A percentile compares a stretch with the other conserved stretches of the same genome.
These are phyloP conservation scores for Pristionchus exspectatus DNA, from an alignment of 2,888 invertebrate species.

Conservation along the genomic window DNA sequence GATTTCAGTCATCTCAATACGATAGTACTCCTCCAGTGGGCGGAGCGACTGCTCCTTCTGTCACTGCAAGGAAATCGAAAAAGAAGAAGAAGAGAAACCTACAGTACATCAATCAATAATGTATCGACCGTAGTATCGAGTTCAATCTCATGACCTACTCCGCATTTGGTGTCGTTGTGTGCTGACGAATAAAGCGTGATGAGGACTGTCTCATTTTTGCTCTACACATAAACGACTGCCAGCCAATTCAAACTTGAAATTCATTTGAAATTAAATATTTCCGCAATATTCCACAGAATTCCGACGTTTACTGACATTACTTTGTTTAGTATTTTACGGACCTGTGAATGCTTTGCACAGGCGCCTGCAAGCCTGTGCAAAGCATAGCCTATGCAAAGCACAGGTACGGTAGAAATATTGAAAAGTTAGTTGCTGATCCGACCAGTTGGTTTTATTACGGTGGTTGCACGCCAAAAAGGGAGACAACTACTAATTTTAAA, in stretches of 20 bases:
- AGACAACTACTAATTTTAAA: neutral
- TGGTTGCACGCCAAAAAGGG: neutral
- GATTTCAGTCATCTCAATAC: neutral
- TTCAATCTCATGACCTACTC: neutral
- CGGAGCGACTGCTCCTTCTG: neutral
- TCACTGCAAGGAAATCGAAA: neutral
- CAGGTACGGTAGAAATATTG: neutral
- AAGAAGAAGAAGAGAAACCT: constrained; percentile 10
- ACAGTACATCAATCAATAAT: constrained; percentile 23
- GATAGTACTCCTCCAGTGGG: constrained; percentile 26
- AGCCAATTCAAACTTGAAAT: too few species aligned
- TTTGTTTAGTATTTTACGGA: too few species aligned
- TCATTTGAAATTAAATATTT: too few species aligned
- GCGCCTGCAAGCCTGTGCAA: too few species aligned
- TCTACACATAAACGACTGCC: too few species aligned
- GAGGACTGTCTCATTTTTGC: neutral
- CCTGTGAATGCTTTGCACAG: too few species aligned
- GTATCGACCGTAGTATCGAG: neutral
- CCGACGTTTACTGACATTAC: too few species aligned
- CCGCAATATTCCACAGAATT: too few species aligned
- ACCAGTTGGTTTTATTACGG: neutral
- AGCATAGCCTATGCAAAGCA: too few species aligned
- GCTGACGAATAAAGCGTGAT: constrained; percentile 32
- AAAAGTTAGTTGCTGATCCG: neutral
- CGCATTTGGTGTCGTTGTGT: neutral